Percentiles rank a stretch among this genome's conserved stretches.
Evolutionary conservation across 2,113 vertebrate species (phyloP).

Genomic region (Tragelaphus scriptus): DNA sequence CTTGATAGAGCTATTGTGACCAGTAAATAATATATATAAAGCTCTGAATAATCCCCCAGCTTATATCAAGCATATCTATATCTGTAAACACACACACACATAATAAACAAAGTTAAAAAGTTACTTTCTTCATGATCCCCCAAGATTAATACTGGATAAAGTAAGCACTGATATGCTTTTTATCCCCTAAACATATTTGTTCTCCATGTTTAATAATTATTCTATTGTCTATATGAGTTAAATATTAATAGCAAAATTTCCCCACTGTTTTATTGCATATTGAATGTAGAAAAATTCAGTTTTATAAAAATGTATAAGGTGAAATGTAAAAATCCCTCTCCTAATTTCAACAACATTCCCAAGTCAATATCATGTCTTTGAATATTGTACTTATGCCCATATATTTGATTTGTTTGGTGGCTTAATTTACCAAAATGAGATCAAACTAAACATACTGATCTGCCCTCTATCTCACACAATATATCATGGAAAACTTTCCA

Average conservation of each 20-base stretch:
- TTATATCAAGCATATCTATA: neutral
- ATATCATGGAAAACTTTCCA: neutral
- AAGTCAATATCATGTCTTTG: neutral
- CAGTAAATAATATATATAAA: neutral
- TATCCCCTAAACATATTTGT: neutral
- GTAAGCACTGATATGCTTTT: neutral
- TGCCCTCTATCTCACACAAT: neutral
- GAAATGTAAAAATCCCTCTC: neutral
- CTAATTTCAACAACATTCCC: neutral
- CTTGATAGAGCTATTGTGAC: neutral
- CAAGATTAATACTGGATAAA: neutral
- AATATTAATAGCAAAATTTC: neutral
- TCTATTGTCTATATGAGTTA: neutral
- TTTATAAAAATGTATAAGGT: neutral
- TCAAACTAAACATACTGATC: neutral
- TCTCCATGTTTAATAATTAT: constrained; percentile 11
- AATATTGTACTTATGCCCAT: neutral
- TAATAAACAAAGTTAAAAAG: neutral
- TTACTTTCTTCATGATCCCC: neutral
- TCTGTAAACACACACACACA: neutral
- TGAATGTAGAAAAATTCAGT: neutral
- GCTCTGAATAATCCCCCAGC: neutral
- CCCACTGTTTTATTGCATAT: neutral
- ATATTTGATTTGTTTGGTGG: neutral
- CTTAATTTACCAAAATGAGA: neutral